A percentile compares a stretch with the other conserved stretches of the same genome.
These are phyloP conservation scores for Camelus bactrianus DNA, from an alignment of 2,113 vertebrate genomes.

Conservation along the genomic window DNA sequence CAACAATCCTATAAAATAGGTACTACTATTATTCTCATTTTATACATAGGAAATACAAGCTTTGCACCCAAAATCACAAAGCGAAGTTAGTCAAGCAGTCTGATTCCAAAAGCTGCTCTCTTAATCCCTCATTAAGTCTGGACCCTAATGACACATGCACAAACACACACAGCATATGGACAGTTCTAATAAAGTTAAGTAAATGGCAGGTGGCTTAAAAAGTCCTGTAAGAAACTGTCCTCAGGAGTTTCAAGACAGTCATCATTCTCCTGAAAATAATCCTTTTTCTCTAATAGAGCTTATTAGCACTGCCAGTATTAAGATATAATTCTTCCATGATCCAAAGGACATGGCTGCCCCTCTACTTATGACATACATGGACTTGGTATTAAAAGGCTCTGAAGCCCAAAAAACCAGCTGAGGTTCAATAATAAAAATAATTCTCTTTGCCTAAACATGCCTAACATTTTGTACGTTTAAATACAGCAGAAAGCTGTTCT, in stretches of 20 bases:
- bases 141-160: background rate
- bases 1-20: background rate
- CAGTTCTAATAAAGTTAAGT: background rate
- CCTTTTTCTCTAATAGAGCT: background rate
- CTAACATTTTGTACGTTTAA: background rate
- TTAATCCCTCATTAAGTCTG: slow-evolving; percentile 3
- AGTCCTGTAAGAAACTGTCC: background rate
- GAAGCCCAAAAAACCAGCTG: slow-evolving; percentile 42
- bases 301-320: background rate
- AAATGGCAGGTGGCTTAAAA: background rate
- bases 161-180: background rate
- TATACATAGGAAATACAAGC: background rate
- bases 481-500: slow-evolving; percentile 27
- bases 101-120: background rate
- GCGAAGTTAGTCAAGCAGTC: background rate
- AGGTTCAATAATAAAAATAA: slow-evolving; percentile 23
- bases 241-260: background rate
- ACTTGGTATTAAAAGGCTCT: slow-evolving; percentile 37
- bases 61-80: background rate
- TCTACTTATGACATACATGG: slow-evolving; percentile 4
- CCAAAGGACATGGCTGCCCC: slow-evolving; percentile 4
- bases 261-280: slow-evolving; percentile 30
- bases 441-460: slow-evolving; percentile 50
- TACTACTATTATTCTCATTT: background rate
- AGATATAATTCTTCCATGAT: background rate